Conservation (phyloP, 2,888 invertebrate genomes). For the Drosophila parthenogenetica region DNA sequence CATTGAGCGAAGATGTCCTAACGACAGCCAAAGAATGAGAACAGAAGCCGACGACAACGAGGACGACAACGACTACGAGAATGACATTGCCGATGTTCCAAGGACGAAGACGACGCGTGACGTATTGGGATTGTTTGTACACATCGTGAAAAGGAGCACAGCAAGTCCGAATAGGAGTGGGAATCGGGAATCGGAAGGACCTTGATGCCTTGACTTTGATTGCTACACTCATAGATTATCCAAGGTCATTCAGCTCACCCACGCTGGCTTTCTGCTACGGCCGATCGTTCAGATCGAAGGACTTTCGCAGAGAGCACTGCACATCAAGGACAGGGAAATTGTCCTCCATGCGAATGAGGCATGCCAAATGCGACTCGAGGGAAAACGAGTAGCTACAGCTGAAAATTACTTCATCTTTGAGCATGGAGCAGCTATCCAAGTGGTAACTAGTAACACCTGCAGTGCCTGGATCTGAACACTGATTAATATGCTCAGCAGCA, state of each 20-base stretch:
- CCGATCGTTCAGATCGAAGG: slow-evolving; percentile 31
- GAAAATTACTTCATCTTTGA: slow-evolving; percentile 63
- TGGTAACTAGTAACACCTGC: slow-evolving; percentile 49
- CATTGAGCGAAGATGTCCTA: slow-evolving; percentile 63
- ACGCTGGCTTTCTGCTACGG: slow-evolving; percentile 44
- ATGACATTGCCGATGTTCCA: slow-evolving; percentile 39
- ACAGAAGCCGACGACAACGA: slow-evolving; percentile 60
- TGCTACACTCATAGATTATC: slow-evolving; percentile 48
- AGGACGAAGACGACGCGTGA: slow-evolving; percentile 67
- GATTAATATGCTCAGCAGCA: slow-evolving; percentile 43
- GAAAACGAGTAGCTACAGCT: slow-evolving; percentile 41
- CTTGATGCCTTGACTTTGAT: slow-evolving; percentile 66
- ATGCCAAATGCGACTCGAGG: slow-evolving; percentile 56
- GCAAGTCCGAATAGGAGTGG: slow-evolving; percentile 39
- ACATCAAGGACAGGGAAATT: slow-evolving; percentile 75
- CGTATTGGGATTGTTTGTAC: slow-evolving; percentile 77
- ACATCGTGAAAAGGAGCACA: slow-evolving; percentile 66
- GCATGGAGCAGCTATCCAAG: slow-evolving; percentile 14
- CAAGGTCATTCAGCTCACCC: slow-evolving; percentile 62
- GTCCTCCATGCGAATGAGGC: slow-evolving; percentile 54
- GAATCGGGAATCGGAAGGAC: background rate
- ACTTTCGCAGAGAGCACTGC: slow-evolving; percentile 32
- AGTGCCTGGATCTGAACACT: slow-evolving; percentile 28
- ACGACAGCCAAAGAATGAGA: slow-evolving; percentile 60
- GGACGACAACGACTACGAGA: slow-evolving; percentile 27